These are phyloP conservation scores for Panagrolaimus sp. DNA, from an alignment of 1,140 invertebrate species.

Conservation along the genomic window DNA sequence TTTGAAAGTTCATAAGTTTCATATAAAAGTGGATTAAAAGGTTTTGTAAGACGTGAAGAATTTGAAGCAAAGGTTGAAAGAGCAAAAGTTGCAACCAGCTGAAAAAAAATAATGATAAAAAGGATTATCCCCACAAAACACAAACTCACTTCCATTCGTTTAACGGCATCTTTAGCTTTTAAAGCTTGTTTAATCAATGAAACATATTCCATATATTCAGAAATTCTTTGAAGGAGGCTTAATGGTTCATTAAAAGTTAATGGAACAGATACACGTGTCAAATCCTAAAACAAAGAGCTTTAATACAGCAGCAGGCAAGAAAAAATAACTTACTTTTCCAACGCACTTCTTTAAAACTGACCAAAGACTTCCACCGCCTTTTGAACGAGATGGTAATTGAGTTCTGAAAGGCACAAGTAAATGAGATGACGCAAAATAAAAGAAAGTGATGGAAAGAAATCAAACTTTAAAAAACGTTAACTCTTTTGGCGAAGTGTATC, in stretches of 20 bases:
- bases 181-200: constrained; percentile 73
- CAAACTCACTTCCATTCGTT: constrained; percentile 79
- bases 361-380: constrained; percentile 24
- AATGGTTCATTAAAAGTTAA: constrained; percentile 92
- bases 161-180: constrained; percentile 70
- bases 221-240: constrained; percentile 84
- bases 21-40: constrained; percentile 64
- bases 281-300: constrained; percentile 62
- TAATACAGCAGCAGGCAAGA: too few relatives aligned
- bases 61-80: constrained; percentile 85
- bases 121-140: too few relatives aligned
- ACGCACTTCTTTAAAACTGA: constrained; percentile 22
- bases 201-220: constrained; percentile 89
- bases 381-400: neutral
- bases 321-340: constrained; percentile 1
- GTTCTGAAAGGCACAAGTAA: too few relatives aligned
- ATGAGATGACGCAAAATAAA: too few relatives aligned
- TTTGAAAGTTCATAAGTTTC: constrained; percentile 65
- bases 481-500: too few relatives aligned
- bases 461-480: too few relatives aligned
- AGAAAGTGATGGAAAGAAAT: too few relatives aligned
- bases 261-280: constrained; percentile 94
- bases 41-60: constrained; percentile 72
- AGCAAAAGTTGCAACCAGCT: constrained; percentile 78
- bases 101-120: too few relatives aligned